Conservation (phyloP, 2,113 vertebrate species). For the Pterocles gutturalis region DNA sequence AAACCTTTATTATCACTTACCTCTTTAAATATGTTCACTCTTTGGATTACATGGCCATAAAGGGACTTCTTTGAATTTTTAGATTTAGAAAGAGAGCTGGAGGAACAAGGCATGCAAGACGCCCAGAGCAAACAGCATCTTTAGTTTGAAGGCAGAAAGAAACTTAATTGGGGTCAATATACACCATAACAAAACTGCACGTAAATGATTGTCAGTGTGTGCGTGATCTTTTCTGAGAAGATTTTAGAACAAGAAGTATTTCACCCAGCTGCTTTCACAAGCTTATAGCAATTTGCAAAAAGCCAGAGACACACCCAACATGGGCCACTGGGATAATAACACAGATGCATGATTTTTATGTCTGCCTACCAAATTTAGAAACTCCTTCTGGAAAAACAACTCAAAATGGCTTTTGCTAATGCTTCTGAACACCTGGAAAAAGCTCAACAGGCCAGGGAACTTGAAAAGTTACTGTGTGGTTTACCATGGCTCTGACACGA, state of each 20-base stretch:
- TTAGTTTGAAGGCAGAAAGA: not conserved
- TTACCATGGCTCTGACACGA: constrained; percentile 1
- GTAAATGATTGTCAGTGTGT: not conserved
- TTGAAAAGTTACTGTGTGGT: not conserved
- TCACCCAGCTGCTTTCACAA: not conserved
- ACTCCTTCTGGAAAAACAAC: constrained; percentile 27
- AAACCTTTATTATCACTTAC: not conserved
- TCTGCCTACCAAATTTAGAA: constrained; percentile 32
- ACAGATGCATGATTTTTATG: constrained; percentile 1
- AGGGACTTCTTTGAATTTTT: not conserved
- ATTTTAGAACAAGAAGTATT: not conserved
- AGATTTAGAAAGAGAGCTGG: not conserved
- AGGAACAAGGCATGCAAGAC: not conserved
- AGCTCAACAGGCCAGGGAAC: not conserved
- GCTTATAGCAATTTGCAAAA: not conserved
- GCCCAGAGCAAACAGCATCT: not conserved
- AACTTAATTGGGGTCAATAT: not conserved
- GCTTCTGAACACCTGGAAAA: constrained; percentile 51
- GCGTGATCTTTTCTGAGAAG: not conserved
- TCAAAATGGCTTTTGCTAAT: constrained; percentile 41
- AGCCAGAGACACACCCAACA: constrained; percentile 2
- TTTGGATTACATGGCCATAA: not conserved
- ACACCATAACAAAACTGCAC: not conserved
- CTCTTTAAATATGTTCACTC: not conserved
- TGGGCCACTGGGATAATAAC: not conserved